Conservation (phyloP, 2,888 invertebrate species). For the Yponomeuta cagnagella region DNA sequence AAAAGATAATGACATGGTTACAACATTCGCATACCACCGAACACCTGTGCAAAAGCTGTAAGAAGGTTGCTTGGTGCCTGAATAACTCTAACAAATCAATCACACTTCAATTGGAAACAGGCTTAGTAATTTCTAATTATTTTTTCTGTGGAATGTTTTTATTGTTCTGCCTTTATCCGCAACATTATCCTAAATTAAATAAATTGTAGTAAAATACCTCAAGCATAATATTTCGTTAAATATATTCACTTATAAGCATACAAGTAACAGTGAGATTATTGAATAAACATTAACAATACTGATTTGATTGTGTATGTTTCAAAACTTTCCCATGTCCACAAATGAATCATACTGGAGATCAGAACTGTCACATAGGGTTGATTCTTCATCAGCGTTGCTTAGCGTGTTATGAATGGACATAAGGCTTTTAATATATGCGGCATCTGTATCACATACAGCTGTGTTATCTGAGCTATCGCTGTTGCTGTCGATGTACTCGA, state of each 20-base stretch:
- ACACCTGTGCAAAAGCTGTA: constrained; percentile 63
- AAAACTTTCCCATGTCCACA: constrained; percentile 73
- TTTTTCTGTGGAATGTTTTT: constrained; percentile 9
- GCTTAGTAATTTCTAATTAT: constrained; percentile 32
- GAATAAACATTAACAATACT: background rate
- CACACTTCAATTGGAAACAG: constrained; percentile 32
- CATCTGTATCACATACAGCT: constrained; percentile 45
- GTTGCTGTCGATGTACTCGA: constrained; percentile 57
- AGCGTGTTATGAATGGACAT: constrained; percentile 29
- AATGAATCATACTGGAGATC: constrained; percentile 71
- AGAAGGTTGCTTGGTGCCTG: constrained; percentile 47
- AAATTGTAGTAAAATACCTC: background rate
- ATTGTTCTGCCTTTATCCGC: background rate
- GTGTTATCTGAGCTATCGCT: constrained; percentile 59
- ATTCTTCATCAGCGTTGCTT: constrained; percentile 37
- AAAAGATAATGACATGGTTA: constrained; percentile 60
- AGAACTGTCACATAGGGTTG: constrained; percentile 47
- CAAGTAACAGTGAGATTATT: constrained; percentile 7
- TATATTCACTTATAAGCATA: constrained; percentile 7
- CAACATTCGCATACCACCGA: constrained; percentile 67
- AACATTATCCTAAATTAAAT: background rate
- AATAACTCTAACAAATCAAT: constrained; percentile 50
- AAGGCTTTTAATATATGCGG: constrained; percentile 29
- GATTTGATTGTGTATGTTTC: constrained; percentile 19
- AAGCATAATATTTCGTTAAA: background rate